Percentiles rank a stretch among this genome's conserved stretches.
phyloP scores from a whole-genome alignment of 2,113 vertebrate genomes.

The Hystrix cristata region DNA sequence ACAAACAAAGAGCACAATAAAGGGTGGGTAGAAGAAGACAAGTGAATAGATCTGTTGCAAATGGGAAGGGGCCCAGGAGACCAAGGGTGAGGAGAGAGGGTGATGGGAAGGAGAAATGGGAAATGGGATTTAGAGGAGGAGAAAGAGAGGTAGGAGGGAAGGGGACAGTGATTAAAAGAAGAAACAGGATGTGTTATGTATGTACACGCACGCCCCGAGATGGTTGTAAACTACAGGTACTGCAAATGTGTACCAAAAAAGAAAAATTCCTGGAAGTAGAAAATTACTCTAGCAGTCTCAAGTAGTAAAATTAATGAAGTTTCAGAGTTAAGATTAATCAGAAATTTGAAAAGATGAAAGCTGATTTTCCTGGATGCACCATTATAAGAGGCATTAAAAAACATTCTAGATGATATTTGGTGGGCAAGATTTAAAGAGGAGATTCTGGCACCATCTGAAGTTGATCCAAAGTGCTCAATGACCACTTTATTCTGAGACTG shows the following conservation, averaged over 20 bases:
- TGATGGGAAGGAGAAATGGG: no score
- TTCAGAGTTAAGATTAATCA: not conserved
- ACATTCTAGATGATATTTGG: not conserved
- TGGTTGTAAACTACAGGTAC: not conserved
- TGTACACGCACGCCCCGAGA: no score
- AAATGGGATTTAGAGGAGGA: no score
- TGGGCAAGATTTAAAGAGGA: not conserved
- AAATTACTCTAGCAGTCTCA: not conserved
- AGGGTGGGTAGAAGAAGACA: no score
- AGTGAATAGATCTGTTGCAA: no score
- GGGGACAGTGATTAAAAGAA: no score
- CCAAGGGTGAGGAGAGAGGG: no score
- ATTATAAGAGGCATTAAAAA: not conserved
- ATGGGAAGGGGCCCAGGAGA: no score
- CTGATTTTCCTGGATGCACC: not conserved
- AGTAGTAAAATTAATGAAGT: not conserved
- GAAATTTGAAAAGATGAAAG: not conserved
- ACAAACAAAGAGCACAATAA: no score
- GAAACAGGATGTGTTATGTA: no score
- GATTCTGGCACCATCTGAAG: not conserved
- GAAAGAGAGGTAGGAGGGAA: no score
- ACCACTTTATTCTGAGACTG: not conserved
- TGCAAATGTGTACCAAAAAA: not conserved
- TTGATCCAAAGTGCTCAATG: not conserved
- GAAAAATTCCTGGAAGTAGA: not conserved